Evolutionary conservation across 2,113 vertebrate species (phyloP).

Genomic region (Ardeotis arabs): DNA sequence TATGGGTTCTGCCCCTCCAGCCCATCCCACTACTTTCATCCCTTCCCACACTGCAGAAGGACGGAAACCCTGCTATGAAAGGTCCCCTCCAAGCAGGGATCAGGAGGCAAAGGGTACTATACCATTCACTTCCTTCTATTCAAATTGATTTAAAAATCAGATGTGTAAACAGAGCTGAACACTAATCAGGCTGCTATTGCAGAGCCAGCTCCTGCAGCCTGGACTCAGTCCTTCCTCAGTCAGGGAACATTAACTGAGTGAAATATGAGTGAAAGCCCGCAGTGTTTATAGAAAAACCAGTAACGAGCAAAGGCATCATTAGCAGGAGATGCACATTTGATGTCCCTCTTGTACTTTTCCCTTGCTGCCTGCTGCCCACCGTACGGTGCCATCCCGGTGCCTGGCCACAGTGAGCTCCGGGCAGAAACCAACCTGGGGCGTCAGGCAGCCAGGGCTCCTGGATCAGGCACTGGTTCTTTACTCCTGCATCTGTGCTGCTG

Average conservation of each 20-base stretch:
- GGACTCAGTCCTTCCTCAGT: background rate
- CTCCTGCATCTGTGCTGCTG: background rate
- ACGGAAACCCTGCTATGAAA: background rate
- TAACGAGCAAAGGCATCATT: background rate
- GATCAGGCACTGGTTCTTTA: background rate
- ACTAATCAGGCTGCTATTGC: background rate
- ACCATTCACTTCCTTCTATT: background rate
- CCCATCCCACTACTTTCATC: background rate
- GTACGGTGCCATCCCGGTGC: rapidly evolving
- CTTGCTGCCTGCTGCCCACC: background rate
- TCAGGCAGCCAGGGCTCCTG: background rate
- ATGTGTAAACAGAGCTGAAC: background rate
- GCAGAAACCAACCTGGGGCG: background rate
- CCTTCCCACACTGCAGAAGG: rapidly evolving
- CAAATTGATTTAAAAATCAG: background rate
- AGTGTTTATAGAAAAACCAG: background rate
- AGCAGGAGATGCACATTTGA: background rate
- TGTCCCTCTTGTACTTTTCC: background rate
- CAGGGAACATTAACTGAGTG: background rate
- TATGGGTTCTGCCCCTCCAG: background rate
- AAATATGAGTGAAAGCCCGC: background rate
- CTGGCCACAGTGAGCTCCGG: background rate
- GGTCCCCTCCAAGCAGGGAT: background rate
- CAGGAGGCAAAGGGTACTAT: background rate
- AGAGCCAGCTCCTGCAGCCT: background rate